These are phyloP conservation scores for Spea multiplicata DNA, from an alignment of 2,113 vertebrate genomes.

Conservation along the genomic window DNA sequence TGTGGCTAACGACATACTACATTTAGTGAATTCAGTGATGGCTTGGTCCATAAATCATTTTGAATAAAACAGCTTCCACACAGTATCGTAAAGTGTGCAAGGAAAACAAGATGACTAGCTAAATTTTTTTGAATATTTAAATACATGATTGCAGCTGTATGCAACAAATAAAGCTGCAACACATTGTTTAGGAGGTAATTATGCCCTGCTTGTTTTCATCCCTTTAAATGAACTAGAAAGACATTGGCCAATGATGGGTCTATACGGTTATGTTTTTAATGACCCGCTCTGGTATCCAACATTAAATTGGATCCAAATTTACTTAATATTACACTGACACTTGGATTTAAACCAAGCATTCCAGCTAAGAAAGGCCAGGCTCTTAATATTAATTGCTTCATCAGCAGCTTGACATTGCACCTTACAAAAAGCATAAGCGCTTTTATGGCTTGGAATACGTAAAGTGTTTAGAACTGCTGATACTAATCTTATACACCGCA, in stretches of 20 bases:
- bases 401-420: slow-evolving; percentile 17
- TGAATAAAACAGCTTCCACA: too few relatives aligned
- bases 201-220: neutral
- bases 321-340: neutral
- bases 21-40: too few relatives aligned
- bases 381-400: slow-evolving; percentile 21
- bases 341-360: slow-evolving; percentile 14
- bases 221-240: neutral
- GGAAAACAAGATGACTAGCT: too few relatives aligned
- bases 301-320: slow-evolving; percentile 9
- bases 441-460: slow-evolving; percentile 31
- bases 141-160: neutral
- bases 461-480: slow-evolving; percentile 38
- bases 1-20: too few relatives aligned
- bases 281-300: neutral
- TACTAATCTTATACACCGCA: slow-evolving; percentile 35
- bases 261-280: slow-evolving; percentile 9
- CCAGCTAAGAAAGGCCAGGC: slow-evolving; percentile 6
- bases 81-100: too few relatives aligned
- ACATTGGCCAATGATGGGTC: neutral
- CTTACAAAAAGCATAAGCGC: slow-evolving; percentile 30
- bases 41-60: too few relatives aligned
- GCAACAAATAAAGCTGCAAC: neutral
- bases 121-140: too few relatives aligned
- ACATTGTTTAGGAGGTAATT: neutral